phyloP scores from a whole-genome alignment of 2,797 vertebrate genomes.

The Gadopsis marmoratus region DNA sequence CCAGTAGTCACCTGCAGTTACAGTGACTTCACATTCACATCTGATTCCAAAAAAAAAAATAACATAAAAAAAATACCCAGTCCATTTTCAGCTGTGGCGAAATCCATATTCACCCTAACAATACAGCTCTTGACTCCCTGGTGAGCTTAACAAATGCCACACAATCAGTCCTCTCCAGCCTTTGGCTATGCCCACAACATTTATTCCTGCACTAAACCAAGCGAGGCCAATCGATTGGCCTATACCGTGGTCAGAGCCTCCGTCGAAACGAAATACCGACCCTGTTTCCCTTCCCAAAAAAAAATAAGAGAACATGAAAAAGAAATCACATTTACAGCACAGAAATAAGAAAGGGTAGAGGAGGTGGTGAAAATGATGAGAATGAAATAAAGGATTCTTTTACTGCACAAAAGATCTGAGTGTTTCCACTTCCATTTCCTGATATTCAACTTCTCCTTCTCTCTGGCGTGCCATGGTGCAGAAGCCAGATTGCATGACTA shows the following conservation, averaged over 20 bases:
- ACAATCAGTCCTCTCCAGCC: slow-evolving; percentile 77
- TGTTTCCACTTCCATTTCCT: slow-evolving; percentile 80
- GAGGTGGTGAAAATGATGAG: slow-evolving; percentile 69
- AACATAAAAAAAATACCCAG: neutral
- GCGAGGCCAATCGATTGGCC: slow-evolving; percentile 82
- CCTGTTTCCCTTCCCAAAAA: slow-evolving; percentile 45
- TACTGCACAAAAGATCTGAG: slow-evolving; percentile 80
- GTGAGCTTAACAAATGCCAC: slow-evolving; percentile 82
- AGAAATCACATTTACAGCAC: slow-evolving; percentile 77
- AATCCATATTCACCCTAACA: slow-evolving; percentile 82
- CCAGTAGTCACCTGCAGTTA: slow-evolving; percentile 56
- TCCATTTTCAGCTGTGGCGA: slow-evolving; percentile 73
- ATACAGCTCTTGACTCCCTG: slow-evolving; percentile 75
- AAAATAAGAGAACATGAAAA: slow-evolving; percentile 59
- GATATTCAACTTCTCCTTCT: slow-evolving; percentile 75
- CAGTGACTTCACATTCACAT: slow-evolving; percentile 38
- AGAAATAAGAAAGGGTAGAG: slow-evolving; percentile 67
- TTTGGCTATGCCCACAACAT: slow-evolving; percentile 79
- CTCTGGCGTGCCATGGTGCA: slow-evolving; percentile 56
- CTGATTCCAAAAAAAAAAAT: slow-evolving; percentile 60
- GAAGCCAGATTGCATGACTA: slow-evolving; percentile 84
- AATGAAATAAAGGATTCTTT: slow-evolving; percentile 75
- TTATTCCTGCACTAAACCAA: slow-evolving; percentile 78
- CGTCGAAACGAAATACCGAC: slow-evolving; percentile 71
- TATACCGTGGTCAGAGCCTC: slow-evolving; percentile 64